phyloP scores from a whole-genome alignment of 1,140 invertebrate genomes.

The Tribolium castaneum region DNA sequence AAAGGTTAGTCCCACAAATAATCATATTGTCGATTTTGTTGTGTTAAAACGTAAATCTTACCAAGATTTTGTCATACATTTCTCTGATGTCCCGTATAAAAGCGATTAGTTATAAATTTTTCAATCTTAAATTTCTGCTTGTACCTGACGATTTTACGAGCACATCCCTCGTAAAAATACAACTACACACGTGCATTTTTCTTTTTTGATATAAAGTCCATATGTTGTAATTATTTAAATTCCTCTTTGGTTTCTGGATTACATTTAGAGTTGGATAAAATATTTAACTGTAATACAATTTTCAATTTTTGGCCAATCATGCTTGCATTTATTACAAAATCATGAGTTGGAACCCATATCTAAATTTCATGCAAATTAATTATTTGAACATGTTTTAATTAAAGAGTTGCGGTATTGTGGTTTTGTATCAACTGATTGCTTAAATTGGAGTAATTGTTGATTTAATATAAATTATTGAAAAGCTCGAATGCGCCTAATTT shows the following conservation, averaged over 20 bases:
- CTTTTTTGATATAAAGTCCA: not conserved
- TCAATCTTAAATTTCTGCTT: constrained; percentile 26
- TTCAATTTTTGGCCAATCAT: too few species aligned
- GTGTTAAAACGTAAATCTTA: too few species aligned
- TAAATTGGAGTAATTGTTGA: not conserved
- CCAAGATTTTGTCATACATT: constrained; percentile 11
- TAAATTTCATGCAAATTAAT: not conserved
- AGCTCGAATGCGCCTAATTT: too few species aligned
- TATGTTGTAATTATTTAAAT: too few species aligned
- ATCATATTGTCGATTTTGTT: too few species aligned
- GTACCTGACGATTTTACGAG: not conserved
- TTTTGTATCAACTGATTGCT: not conserved
- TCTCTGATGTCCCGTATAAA: constrained; percentile 21
- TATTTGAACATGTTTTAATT: not conserved
- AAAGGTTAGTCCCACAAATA: too few species aligned
- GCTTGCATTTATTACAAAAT: not conserved
- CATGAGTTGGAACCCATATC: not conserved
- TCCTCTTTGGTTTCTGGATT: too few species aligned
- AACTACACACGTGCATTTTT: not conserved
- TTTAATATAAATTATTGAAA: too few species aligned
- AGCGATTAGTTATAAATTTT: constrained; percentile 33
- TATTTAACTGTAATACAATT: too few species aligned
- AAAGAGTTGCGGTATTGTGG: not conserved
- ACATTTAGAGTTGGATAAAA: too few species aligned
- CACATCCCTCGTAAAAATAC: not conserved